Evolutionary conservation across 2,797 vertebrate genomes (phyloP).

Genomic region (Limnodromus scolopaceus): DNA sequence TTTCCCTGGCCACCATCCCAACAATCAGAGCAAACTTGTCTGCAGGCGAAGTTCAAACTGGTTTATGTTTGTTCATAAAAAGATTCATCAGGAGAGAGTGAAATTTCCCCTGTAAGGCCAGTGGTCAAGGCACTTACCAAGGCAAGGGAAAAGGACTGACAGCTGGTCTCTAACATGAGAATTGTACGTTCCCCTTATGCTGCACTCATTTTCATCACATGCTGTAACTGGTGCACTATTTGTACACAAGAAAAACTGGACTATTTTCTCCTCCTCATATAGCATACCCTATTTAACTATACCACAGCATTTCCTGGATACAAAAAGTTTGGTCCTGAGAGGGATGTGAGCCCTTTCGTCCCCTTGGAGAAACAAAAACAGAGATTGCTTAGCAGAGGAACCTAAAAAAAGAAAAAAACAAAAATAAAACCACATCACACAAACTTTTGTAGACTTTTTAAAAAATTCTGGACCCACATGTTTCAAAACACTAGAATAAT

Average conservation of each 20-base stretch:
- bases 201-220: not conserved
- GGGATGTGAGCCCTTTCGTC: not conserved
- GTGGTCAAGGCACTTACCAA: not conserved
- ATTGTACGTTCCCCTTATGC: not conserved
- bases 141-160: not conserved
- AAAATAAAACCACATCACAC: too few relatives aligned
- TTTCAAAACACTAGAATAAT: not conserved
- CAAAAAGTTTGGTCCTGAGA: not conserved
- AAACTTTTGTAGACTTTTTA: not conserved
- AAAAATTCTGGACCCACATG: fast-evolving
- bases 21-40: not conserved
- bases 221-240: not conserved
- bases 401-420: not conserved
- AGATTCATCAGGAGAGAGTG: not conserved
- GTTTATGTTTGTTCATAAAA: not conserved
- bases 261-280: not conserved
- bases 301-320: not conserved
- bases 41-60: not conserved
- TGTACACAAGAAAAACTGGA: not conserved
- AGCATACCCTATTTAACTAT: not conserved
- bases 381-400: not conserved
- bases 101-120: not conserved
- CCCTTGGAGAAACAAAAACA: not conserved
- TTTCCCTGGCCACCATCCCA: not conserved
- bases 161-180: not conserved